These are phyloP conservation scores for Cerastis rubricosa DNA, from an alignment of 2,888 invertebrate species.

Conservation along the genomic window DNA sequence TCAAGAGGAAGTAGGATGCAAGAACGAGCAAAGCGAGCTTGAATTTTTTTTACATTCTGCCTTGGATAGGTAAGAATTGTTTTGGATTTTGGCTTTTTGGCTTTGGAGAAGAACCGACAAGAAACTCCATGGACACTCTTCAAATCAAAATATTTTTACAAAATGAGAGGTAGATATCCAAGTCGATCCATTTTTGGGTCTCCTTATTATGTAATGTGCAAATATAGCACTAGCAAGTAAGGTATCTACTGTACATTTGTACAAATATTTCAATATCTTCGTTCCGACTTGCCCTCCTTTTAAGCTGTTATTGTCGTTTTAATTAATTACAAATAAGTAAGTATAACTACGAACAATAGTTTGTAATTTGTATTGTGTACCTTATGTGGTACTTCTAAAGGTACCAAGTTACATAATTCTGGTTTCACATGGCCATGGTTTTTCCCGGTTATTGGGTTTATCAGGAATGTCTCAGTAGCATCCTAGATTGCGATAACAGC, in stretches of 20 bases:
- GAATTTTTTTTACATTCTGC: too few species aligned
- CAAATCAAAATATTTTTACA: too few species aligned
- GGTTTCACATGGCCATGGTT: neutral
- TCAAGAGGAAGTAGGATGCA: too few species aligned
- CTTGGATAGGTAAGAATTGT: too few species aligned
- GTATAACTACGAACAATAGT: constrained; percentile 48
- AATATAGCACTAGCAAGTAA: neutral
- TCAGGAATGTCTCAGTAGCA: too few species aligned
- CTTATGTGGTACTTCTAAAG: neutral
- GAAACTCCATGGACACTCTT: too few species aligned
- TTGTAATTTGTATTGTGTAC: constrained; percentile 45
- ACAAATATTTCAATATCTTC: constrained; percentile 70
- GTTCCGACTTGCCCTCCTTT: constrained; percentile 66
- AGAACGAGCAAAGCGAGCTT: too few species aligned
- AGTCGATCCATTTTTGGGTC: neutral
- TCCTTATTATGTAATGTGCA: neutral
- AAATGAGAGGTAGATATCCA: neutral
- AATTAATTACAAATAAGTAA: constrained; percentile 52
- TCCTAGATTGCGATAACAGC: too few species aligned
- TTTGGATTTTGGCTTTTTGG: too few species aligned
- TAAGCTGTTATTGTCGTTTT: constrained; percentile 66
- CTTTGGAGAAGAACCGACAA: too few species aligned
- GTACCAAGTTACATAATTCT: neutral
- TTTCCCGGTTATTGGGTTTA: too few species aligned
- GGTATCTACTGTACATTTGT: constrained; percentile 68